phyloP scores from a whole-genome alignment of 2,888 invertebrate genomes.

The Ryuthela nishihirai region DNA sequence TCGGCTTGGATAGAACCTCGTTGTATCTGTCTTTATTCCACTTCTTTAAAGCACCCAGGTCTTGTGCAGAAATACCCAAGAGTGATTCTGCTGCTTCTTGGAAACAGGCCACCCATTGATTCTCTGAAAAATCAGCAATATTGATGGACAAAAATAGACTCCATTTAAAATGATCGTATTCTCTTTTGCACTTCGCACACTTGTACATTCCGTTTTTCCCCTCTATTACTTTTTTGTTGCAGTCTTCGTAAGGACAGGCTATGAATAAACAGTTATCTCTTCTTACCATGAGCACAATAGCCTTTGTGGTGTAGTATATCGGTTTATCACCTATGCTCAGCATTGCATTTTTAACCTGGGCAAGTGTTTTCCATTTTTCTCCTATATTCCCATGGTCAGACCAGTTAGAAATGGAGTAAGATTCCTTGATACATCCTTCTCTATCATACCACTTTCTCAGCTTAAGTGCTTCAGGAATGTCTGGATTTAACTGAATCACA shows the following conservation, averaged over 20 bases:
- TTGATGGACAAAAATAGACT: constrained; percentile 64
- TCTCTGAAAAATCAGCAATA: constrained; percentile 80
- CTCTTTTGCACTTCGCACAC: constrained; percentile 90
- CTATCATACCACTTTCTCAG: constrained; percentile 89
- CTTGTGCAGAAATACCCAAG: constrained; percentile 65
- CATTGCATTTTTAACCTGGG: constrained; percentile 66
- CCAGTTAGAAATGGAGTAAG: constrained; percentile 50
- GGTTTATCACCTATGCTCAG: constrained; percentile 65
- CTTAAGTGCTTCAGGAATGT: constrained; percentile 75
- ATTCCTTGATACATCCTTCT: constrained; percentile 51
- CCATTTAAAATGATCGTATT: constrained; percentile 79
- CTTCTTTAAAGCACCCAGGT: constrained; percentile 64
- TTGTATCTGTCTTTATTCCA: constrained; percentile 14
- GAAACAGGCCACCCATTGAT: constrained; percentile 88
- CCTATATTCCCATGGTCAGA: constrained; percentile 39
- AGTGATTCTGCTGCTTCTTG: constrained; percentile 70
- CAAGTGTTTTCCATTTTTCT: constrained; percentile 70
- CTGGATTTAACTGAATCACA: constrained; percentile 74
- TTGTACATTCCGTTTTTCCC: constrained; percentile 79
- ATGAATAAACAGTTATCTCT: constrained; percentile 83
- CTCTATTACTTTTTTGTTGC: constrained; percentile 93
- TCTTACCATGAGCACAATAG: constrained; percentile 70
- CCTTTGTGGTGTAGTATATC: constrained; percentile 76
- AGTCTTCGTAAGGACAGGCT: constrained; percentile 81
- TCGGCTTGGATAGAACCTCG: constrained; percentile 6